Evolutionary conservation across 2,113 vertebrate species (phyloP).

Genomic region (Saccopteryx leptura): DNA sequence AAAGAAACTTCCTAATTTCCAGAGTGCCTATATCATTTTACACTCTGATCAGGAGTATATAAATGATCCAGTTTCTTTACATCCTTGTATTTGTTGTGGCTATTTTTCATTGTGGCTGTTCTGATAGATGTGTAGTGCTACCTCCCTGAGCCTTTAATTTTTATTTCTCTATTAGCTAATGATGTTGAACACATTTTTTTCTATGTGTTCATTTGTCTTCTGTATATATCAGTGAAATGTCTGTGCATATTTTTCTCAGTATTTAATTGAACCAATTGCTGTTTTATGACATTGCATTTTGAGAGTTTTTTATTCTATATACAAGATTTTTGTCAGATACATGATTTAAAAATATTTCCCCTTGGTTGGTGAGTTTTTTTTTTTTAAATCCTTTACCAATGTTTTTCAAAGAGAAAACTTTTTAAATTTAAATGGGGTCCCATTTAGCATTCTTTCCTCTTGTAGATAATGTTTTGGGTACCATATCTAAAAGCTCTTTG

Average conservation of each 20-base stretch:
- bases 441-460: neutral
- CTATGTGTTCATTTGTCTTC: neutral
- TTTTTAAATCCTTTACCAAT: neutral
- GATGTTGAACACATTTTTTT: neutral
- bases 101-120: neutral
- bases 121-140: neutral
- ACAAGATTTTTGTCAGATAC: neutral
- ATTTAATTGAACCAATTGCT: neutral
- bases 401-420: neutral
- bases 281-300: neutral
- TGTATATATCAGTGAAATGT: neutral
- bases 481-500: neutral
- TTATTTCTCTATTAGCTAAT: slow-evolving; percentile 14
- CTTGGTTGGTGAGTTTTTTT: neutral
- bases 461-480: neutral
- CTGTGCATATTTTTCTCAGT: neutral
- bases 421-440: neutral
- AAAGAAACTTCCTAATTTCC: neutral
- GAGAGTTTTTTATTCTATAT: neutral
- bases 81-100: neutral
- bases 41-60: neutral
- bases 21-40: neutral
- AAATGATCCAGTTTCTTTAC: neutral
- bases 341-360: slow-evolving; percentile 18
- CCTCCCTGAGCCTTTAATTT: neutral